Base-by-base conservation (phyloP, 1,140 invertebrate species). In the Cylas formicarius region DNA sequence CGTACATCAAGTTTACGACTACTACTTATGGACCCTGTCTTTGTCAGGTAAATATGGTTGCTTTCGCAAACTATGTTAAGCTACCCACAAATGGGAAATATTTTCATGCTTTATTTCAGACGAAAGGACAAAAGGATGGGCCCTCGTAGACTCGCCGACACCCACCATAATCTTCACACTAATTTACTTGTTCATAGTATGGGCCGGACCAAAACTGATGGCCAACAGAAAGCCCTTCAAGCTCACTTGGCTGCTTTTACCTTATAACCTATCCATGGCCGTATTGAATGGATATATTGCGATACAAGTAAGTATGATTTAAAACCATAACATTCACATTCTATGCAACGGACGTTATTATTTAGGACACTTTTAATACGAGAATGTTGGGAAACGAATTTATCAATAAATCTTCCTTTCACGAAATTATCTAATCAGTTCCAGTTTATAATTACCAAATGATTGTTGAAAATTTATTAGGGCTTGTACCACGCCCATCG, bases 181-280 rank as follows among this genome's bases (percentile, higher is more conserved):
- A 16, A 44, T 84, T 11, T 96, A 96, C 63, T 70, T 93, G 20
- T 68, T 82, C 35, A 78, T 90, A 46, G 86, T 92, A 7, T 83
- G 76, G 74, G 67, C 78, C 16, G 89, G 87, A 7, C 88, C 89
- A 14, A 84, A 79, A 61, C 48, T 88, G 8, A 94, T 94, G 90
- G 77, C 74, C 58, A 80, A 86, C 48, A 71, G 84, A 34, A 78
- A 81, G 67, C 80, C 91, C 0, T 82, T 89, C 56, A 76, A 84
- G 53, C 66, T 94, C 20, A 84, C 80, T 27, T 80, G 77, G 72
- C 63, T 84, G 2, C 69, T 97, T 35, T 77, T 94, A 41, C 75
- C 82, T 2, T 95, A 96, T 64, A 97, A 95, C 65, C 67, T 92
- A 47, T 69, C 76, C 3, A 86, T 95, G 80, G 83, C 87, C 27